Base-by-base conservation (phyloP, 2,888 invertebrate genomes). In the Branchellion lobata region DNA sequence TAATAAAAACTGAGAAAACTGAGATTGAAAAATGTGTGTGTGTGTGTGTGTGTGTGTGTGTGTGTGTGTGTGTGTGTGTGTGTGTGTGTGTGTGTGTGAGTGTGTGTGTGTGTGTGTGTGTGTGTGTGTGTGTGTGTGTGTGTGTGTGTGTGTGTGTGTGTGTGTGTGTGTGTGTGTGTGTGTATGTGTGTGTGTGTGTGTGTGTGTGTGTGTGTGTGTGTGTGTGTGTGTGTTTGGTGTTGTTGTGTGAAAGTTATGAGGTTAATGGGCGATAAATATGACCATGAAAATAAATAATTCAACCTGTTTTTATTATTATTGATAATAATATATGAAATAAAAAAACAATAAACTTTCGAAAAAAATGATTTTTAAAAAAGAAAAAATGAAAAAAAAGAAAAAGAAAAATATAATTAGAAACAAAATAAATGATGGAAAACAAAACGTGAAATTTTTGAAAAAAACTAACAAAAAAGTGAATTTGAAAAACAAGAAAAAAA, bases 51-150 rank as follows among this genome's bases (percentile, higher is more conserved):
- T 74, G 34, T 74, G 74, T 74, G 34, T 74, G 74, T 74, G 34
- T 74, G 74, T 74, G 34, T 76, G 76, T 76, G 47, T 76, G 76
- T 76, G 40, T 76, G 76, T 76, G 40, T 76, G 76, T 76, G 40
- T 76, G 76, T 76, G 40, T 76, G 76, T 76, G 40, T 76, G 76
- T 76, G 40, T 76, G 76, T 76, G 47, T 76, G 76, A 61, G 47
- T 76, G 76, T 76, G 47, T 76, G 76, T 76, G 47, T 76, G 76
- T 76, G 47, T 76, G 76, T 57, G 47, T 76, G 76, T 57, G 2
- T 76, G 76, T 57, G 47, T 76, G 76, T 76, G 47, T 76, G 76
- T 76, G 47, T 76, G 57, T 61, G 47, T 76, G 76, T 53, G 61
- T 69, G 78, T 69, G 61, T 78, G 78, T 69, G 36, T 78, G 78